Evolutionary conservation across 2,113 vertebrate genomes (phyloP).

Genomic region (Anhinga anhinga): DNA sequence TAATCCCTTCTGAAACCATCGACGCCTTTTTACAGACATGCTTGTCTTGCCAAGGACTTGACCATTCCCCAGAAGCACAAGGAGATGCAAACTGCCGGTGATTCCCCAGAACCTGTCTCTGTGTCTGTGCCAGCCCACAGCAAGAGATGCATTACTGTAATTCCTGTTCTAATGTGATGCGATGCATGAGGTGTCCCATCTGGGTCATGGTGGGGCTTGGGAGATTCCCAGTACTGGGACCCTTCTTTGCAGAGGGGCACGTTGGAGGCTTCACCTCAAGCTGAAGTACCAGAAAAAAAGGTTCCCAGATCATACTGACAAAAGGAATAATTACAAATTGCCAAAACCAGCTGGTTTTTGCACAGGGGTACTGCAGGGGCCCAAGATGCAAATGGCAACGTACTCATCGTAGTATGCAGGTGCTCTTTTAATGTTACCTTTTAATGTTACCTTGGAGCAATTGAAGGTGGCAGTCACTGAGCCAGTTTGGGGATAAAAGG

Average conservation of each 20-base stretch:
- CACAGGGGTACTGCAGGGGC: background rate
- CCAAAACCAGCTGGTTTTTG: background rate
- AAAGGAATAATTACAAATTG: background rate
- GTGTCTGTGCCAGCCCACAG: background rate
- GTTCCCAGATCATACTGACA: background rate
- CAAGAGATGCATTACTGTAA: background rate
- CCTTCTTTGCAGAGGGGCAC: background rate
- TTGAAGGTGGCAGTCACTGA: background rate
- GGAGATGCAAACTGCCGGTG: background rate
- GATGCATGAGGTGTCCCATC: background rate
- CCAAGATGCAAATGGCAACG: background rate
- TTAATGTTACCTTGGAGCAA: background rate
- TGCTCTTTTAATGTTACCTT: background rate
- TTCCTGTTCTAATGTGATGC: background rate
- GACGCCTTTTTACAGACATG: background rate
- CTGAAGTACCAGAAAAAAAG: background rate
- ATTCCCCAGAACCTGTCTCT: background rate
- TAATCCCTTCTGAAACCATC: background rate
- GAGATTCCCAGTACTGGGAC: background rate
- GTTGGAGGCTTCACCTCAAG: background rate
- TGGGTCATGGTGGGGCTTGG: background rate
- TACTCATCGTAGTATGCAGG: background rate
- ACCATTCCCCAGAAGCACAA: background rate
- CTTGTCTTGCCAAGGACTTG: background rate
- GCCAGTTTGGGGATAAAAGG: background rate